A percentile compares a stretch with the other conserved stretches of the same genome.
Evolutionary conservation across 2,113 vertebrate genomes (phyloP).

Genomic region (Rissa tridactyla): DNA sequence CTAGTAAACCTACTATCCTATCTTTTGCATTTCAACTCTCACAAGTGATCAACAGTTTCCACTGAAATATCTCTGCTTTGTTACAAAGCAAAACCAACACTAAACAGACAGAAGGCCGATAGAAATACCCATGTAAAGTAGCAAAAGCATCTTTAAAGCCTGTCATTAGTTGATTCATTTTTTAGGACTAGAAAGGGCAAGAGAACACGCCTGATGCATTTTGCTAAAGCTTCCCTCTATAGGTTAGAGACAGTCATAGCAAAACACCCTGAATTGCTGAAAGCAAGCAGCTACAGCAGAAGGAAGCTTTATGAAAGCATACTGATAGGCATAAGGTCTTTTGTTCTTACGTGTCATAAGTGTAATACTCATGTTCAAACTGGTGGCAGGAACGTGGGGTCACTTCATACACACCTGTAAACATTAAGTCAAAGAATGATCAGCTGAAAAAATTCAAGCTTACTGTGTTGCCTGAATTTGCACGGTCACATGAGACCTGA

Average conservation of each 20-base stretch:
- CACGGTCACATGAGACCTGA: neutral
- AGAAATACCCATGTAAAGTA: neutral
- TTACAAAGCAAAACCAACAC: neutral
- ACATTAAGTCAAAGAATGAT: neutral
- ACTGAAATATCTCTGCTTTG: neutral
- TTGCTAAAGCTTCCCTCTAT: neutral
- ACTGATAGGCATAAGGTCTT: neutral
- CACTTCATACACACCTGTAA: constrained; percentile 94
- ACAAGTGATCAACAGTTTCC: neutral
- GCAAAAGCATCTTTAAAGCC: neutral
- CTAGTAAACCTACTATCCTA: neutral
- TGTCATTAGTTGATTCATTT: neutral
- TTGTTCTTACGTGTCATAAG: constrained; percentile 91
- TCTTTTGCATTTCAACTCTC: neutral
- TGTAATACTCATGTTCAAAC: constrained; percentile 96
- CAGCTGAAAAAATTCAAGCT: neutral
- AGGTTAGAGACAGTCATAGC: neutral
- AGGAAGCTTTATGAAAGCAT: neutral
- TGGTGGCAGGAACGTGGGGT: constrained; percentile 97
- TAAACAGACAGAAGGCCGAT: neutral
- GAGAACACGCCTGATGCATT: neutral
- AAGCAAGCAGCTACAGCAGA: neutral
- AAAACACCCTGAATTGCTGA: neutral
- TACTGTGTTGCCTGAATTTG: neutral
- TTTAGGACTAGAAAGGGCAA: neutral